phyloP scores from a whole-genome alignment of 2,113 vertebrate species.

The Megaleporinus macrocephalus region DNA sequence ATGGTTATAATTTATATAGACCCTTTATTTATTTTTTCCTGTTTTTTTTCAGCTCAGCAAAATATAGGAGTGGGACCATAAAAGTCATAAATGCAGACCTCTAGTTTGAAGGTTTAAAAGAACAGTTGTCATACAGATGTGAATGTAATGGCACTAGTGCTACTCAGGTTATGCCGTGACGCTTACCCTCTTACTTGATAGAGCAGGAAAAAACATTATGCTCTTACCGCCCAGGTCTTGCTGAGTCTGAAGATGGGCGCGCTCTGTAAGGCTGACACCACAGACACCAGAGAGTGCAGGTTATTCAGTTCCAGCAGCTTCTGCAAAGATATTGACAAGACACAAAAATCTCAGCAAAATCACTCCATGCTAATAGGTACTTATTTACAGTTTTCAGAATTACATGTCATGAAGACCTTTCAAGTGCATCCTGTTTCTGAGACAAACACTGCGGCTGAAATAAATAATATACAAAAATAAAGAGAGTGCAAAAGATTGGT shows the following conservation, averaged over 20 bases:
- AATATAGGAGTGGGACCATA: too few species aligned
- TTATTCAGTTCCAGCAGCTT: slow-evolving; percentile 96
- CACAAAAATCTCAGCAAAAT: neutral
- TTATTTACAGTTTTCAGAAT: neutral
- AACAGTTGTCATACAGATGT: too few species aligned
- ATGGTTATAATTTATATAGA: too few species aligned
- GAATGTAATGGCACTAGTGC: too few species aligned
- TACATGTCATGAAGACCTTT: neutral
- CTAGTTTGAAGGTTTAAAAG: too few species aligned
- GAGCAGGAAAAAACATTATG: neutral
- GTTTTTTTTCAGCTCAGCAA: too few species aligned
- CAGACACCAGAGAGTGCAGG: slow-evolving; percentile 93
- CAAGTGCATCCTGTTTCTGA: neutral
- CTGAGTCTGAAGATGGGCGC: slow-evolving; percentile 95
- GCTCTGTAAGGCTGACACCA: slow-evolving; percentile 93
- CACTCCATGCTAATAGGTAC: too few species aligned
- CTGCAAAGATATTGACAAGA: slow-evolving; percentile 67
- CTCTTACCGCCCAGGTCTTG: slow-evolving; percentile 97
- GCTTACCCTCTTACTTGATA: too few species aligned
- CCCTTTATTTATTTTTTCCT: too few species aligned
- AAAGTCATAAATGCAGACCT: too few species aligned
- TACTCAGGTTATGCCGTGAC: too few species aligned
- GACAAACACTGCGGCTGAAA: neutral
- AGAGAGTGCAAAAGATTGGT: neutral
- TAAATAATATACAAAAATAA: neutral